A percentile compares a stretch with the other conserved stretches of the same genome.
Evolutionary conservation across 2,888 invertebrate genomes (phyloP).

Genomic region (Euplexia lucipara): DNA sequence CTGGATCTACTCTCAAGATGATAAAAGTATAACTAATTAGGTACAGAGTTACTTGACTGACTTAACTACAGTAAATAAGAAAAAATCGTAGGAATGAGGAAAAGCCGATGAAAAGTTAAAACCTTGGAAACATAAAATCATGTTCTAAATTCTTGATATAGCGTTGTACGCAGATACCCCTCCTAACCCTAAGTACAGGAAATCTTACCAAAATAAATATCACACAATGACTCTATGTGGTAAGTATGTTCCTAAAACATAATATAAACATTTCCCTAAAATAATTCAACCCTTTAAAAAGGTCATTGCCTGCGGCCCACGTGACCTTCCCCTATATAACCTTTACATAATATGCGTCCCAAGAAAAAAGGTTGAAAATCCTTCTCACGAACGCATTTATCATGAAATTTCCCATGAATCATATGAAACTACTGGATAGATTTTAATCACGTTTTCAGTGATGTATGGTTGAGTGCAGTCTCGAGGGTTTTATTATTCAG

Average conservation of each 20-base stretch:
- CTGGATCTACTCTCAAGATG: not conserved
- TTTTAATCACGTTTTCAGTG: conserved; percentile 51
- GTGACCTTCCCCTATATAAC: conserved; percentile 34
- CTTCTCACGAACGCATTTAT: conserved; percentile 20
- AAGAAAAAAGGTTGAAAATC: conserved; percentile 43
- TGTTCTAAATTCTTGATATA: no score
- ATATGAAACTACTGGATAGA: conserved; percentile 39
- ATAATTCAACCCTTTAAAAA: conserved; percentile 33
- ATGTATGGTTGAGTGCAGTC: conserved; percentile 22
- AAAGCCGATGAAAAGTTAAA: no score
- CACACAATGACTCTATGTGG: not conserved
- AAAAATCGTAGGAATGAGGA: no score
- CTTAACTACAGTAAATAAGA: no score
- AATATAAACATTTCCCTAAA: conserved; percentile 18
- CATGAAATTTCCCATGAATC: conserved; percentile 52
- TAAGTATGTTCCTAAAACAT: not conserved
- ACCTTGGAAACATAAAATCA: no score
- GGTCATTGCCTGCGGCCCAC: conserved; percentile 24
- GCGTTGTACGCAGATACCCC: no score
- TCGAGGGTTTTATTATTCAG: conserved; percentile 22
- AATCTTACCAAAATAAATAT: no score
- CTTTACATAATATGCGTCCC: conserved; percentile 38
- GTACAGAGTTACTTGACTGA: no score
- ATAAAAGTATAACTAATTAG: not conserved
- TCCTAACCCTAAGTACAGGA: no score